Percentiles rank a stretch among this genome's conserved stretches.
phyloP scores from a whole-genome alignment of 2,888 invertebrate genomes.

The Drepana falcataria region DNA sequence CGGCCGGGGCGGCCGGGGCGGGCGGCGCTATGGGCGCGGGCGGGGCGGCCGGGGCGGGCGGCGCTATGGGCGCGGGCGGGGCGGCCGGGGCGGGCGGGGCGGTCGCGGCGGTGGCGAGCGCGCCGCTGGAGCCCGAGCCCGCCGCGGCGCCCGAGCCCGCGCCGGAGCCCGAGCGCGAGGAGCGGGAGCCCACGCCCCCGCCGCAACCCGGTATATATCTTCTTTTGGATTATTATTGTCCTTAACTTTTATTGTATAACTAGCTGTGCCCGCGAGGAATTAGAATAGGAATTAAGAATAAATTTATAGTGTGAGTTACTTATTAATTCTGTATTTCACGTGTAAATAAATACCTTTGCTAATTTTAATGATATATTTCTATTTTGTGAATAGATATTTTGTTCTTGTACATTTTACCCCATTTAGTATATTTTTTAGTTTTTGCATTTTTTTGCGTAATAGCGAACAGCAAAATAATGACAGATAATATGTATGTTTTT shows the following conservation, averaged over 20 bases:
- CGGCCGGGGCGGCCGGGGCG: conserved; percentile 24
- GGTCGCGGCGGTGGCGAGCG: conserved; percentile 12
- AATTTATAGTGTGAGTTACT: no score
- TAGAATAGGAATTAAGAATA: no score
- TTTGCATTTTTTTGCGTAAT: no score
- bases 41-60: conserved; percentile 33
- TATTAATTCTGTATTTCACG: no score
- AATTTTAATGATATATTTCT: no score
- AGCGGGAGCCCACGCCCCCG: conserved; percentile 42
- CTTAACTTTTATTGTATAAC: neutral
- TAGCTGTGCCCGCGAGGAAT: no score
- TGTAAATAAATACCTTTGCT: no score
- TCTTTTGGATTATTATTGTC: neutral
- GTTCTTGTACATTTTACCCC: no score
- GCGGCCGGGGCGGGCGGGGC: conserved; percentile 30
- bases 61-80: conserved; percentile 35
- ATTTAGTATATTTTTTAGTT: no score
- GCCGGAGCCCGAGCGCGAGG: conserved; percentile 34
- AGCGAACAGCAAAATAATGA: no score
- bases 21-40: conserved; percentile 37
- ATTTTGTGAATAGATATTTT: no score
- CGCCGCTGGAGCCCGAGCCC: conserved; percentile 40
- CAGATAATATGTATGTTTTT: no score
- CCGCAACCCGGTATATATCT: conserved; percentile 28
- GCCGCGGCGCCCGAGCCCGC: conserved; percentile 27